phyloP scores from a whole-genome alignment of 2,113 vertebrate genomes.

The Lophochroa leadbeateri region DNA sequence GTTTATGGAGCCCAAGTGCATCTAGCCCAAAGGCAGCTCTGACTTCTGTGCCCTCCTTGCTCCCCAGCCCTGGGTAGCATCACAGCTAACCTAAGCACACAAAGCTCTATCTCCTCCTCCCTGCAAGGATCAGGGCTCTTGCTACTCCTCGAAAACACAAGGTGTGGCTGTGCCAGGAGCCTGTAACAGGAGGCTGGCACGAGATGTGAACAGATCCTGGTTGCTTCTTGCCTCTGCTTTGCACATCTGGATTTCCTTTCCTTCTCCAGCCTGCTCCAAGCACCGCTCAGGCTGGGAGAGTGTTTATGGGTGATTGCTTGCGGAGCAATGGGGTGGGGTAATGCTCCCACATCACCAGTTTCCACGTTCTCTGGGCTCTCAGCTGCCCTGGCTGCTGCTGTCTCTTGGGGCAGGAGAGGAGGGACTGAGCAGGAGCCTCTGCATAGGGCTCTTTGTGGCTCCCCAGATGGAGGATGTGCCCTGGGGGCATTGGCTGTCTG shows the following conservation, averaged over 20 bases:
- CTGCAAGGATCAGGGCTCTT: neutral
- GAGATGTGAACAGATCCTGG: neutral
- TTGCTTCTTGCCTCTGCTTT: neutral
- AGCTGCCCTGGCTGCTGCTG: neutral
- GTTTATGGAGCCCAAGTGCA: neutral
- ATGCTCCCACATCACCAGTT: fast-evolving
- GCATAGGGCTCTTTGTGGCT: neutral
- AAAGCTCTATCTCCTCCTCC: neutral
- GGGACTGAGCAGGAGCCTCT: neutral
- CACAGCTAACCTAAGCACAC: neutral
- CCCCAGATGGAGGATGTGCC: neutral
- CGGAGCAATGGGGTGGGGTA: neutral
- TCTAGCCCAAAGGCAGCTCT: neutral
- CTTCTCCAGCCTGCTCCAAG: neutral
- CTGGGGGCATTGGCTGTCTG: neutral
- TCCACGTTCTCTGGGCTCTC: neutral
- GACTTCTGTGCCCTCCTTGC: neutral
- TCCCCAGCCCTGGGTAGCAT: neutral
- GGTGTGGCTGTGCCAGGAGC: conserved; percentile 57
- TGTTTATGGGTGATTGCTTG: neutral
- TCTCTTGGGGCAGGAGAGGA: neutral
- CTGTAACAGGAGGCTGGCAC: conserved; percentile 35
- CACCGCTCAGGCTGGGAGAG: neutral
- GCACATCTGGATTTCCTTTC: neutral
- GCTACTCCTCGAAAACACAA: conserved; percentile 3